Evolutionary conservation across 2,888 invertebrate genomes (phyloP), one percentile per base, ranked within the genome.

Genomic region (Spodoptera picta): DNA sequence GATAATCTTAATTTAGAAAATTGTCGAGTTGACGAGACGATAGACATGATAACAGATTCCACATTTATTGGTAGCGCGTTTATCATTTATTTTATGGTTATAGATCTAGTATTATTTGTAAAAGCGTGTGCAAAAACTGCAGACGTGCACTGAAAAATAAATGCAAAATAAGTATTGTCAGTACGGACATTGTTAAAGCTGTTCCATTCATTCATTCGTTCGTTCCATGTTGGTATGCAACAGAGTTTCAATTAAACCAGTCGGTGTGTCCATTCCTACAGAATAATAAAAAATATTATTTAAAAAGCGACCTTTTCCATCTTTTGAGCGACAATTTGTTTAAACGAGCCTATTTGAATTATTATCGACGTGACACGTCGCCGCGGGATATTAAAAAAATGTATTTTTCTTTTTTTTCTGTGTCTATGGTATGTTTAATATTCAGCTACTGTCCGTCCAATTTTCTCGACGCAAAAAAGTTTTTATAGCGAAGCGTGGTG

Each of bases 181-280:
- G 56, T 63, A 68, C 64, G 64, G 62, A 55, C 58, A 54, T 55
- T 62, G 60, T 66, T 58, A 62, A 73, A 73, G 56, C 60, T 66
- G 60, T 67, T 55, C 49, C 69, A 52, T 68, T 53, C 55, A 64
- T 68, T 72, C 48, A 65, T 55, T 70, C 52, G 49, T 54, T 43
- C 57, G 48, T 66, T 43, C 57, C 14, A 24, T 46, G 67, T 63
- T 60, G 50, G 65, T 66, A 65, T 66, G 67, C 65, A 75, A 70
- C 65, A 59, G 63, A 65, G 65, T 77, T 77, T 70, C 69, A 69
- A 78, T 81, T 68, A 77, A 62, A 47, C 36, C 50, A 69, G 69
- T 65, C 70, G 61, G 49, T 31, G 50, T 71, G 69, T 65, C 69
- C 61, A 70, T 74, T 75, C 49, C 59, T 44, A 69, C 54, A 48